These are phyloP conservation scores for Tethya wilhelma DNA, from an alignment of 37 sponge, comb jelly and placozoan genomes.

Conservation along the genomic window DNA sequence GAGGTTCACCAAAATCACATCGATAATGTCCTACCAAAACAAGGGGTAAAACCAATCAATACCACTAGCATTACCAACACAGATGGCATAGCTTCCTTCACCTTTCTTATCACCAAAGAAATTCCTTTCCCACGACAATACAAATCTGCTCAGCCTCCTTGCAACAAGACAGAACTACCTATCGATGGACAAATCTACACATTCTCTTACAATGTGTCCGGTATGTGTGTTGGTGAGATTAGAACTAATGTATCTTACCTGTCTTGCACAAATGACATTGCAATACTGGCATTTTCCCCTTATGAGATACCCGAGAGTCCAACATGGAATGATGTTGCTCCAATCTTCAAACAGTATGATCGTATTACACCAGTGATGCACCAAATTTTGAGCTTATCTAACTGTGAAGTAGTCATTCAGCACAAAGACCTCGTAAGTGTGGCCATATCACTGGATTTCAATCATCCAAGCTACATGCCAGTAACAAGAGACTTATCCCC, in stretches of 20 bases:
- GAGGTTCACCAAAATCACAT: background rate
- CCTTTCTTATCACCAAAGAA: background rate
- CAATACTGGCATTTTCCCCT: slow-evolving; percentile 5
- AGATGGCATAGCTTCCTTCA: slow-evolving; percentile 34
- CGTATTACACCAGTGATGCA: slow-evolving; percentile 48
- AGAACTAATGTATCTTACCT: background rate
- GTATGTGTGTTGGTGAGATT: background rate
- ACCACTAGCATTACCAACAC: background rate
- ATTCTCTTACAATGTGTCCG: slow-evolving; percentile 22
- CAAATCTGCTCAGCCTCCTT: too few species aligned
- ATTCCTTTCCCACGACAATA: background rate
- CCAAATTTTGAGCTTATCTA: slow-evolving; percentile 42
- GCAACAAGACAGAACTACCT: background rate
- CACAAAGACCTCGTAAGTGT: too few species aligned
- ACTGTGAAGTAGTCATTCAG: slow-evolving; percentile 38
- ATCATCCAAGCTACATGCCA: slow-evolving; percentile 76
- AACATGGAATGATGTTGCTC: slow-evolving; percentile 25
- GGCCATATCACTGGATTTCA: slow-evolving; percentile 22
- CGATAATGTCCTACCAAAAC: background rate
- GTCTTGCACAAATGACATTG: too few species aligned
- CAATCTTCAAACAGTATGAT: slow-evolving; percentile 58
- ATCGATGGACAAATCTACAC: slow-evolving; percentile 67
- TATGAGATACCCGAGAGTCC: background rate
- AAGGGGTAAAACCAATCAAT: background rate
- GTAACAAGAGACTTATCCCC: slow-evolving; percentile 62